Evolutionary conservation across 2,113 vertebrate species (phyloP), one percentile per base, ranked within the genome.

Genomic region (Callopanchax toddi): DNA sequence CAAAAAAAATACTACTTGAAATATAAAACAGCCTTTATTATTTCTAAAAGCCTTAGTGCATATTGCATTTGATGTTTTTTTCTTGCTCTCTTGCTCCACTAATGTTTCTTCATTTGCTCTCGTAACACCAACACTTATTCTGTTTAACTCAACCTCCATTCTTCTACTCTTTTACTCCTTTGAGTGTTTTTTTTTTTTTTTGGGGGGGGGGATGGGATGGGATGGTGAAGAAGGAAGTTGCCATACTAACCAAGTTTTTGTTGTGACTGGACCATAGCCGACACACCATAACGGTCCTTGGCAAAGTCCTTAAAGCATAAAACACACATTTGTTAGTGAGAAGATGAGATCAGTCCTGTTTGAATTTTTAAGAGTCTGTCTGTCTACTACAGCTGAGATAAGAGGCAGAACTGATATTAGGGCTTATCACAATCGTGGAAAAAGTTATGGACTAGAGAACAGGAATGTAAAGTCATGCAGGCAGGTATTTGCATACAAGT

Each of bases 181-280:
- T 51, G n/a, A n/a, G 5, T 34, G 12, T 12, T 4, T n/a, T n/a
- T n/a, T n/a, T n/a, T n/a, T n/a, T n/a, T n/a, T n/a, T n/a, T n/a
- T n/a, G n/a, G n/a, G n/a, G n/a, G n/a, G n/a, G n/a, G n/a, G n/a
- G n/a, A n/a, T 0, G n/a, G 18, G 13, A 10, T 49, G 43, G 16
- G 15, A 11, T 1, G 55, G 51, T 15, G 45, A n/a, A 44, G 32
- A 23, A 34, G 17, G 23, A 16, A 20, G 21, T 21, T 55, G 29
- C 66, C 43, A 66, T 81, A 95, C 97, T 93, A 81, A 99, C 97
- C 96, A 91, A 96, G 91, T 90, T 97, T 99, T 67, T 99, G 92
- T 86, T 96, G 95, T 36, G 97, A 99, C 61, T 97, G 96, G 80
- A 98, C 92, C 95, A 99, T 91, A 52, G 93, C 86, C 44, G 92